Base-by-base conservation (phyloP, 2,113 vertebrate genomes). In the Turdus rufiventris region DNA sequence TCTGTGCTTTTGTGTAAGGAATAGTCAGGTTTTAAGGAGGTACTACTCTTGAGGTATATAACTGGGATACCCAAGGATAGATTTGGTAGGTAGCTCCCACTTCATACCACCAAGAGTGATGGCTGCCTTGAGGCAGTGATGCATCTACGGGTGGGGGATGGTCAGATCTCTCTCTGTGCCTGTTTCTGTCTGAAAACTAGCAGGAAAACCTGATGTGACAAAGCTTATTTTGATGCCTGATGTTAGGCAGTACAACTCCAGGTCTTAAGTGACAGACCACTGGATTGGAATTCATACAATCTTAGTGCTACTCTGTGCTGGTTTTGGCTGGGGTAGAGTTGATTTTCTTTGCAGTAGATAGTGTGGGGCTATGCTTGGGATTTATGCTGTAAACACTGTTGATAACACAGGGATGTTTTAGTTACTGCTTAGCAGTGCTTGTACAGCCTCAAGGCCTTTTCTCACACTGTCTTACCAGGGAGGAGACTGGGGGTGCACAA, bases 361-460 rank as follows among this genome's bases (percentile, higher is more conserved):
- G 7, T 60, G 38, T 23, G 18, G 28, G 61, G 42, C 57, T 67
- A 0, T 67, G 54, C 76, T 95, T 94, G 63, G 71, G 48, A 94
- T 90, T 82, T 92, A 18, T 66, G 53, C 42, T 65, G 58, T 19
- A 88, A 94, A 68, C 71, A 79, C 34, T 20, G 29, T 18, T 83
- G 94, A 94, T 96, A 94, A 79, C 10, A 28, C 12, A 38, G 62
- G 31, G 53, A 56, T 94, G 72, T 86, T 92, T 88, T 92, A 2
- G 1, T 72, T 83, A 60, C 8, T 60, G 67, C 58, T 65, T 31
- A 51, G 48, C 24, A 25, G 47, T 5, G 14, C 50, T 82, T 67
- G n/a, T 36, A 85, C 17, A 51, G 48, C 1, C 3, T 60, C 94
- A 94, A 95, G 87, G 84, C n/a, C 80, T 89, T 83, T 17, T 23